Evolutionary conservation across 2,113 vertebrate genomes (phyloP).

Genomic region (Plestiodon gilberti): DNA sequence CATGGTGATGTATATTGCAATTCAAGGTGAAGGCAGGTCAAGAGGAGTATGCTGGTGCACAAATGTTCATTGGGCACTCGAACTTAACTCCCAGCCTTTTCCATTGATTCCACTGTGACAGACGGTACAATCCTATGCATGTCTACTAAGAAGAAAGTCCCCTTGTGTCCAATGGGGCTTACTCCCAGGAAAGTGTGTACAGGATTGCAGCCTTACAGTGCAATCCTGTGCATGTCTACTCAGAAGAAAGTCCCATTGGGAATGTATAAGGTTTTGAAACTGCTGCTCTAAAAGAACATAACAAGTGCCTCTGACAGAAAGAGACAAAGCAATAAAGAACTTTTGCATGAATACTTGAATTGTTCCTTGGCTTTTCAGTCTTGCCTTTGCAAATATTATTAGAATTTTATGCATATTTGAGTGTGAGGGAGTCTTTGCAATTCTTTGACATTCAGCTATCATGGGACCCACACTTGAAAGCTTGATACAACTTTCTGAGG

Average conservation of each 20-base stretch:
- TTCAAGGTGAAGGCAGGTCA: neutral
- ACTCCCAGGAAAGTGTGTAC: no score
- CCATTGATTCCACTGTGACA: no score
- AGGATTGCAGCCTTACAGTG: no score
- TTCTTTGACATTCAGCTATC: conserved; percentile 37
- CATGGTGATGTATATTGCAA: neutral
- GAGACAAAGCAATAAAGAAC: neutral
- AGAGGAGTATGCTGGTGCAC: neutral
- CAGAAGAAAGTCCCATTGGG: neutral
- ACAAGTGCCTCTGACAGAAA: neutral
- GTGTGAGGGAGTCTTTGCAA: conserved; percentile 46
- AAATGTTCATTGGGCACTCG: neutral
- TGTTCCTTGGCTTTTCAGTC: conserved; percentile 15
- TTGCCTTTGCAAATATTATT: conserved; percentile 36
- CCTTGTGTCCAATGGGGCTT: neutral
- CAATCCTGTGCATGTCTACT: neutral
- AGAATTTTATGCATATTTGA: conserved; percentile 62
- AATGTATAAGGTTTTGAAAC: neutral
- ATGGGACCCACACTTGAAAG: conserved; percentile 34
- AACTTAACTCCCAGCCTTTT: neutral
- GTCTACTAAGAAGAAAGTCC: neutral
- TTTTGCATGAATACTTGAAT: conserved; percentile 25
- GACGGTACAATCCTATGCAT: neutral
- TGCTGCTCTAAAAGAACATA: neutral
- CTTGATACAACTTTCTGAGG: conserved; percentile 43